Percentiles rank a stretch among this genome's conserved stretches.
These are phyloP conservation scores for Ericerus pela DNA, from an alignment of 1,140 invertebrate genomes.

Conservation along the genomic window DNA sequence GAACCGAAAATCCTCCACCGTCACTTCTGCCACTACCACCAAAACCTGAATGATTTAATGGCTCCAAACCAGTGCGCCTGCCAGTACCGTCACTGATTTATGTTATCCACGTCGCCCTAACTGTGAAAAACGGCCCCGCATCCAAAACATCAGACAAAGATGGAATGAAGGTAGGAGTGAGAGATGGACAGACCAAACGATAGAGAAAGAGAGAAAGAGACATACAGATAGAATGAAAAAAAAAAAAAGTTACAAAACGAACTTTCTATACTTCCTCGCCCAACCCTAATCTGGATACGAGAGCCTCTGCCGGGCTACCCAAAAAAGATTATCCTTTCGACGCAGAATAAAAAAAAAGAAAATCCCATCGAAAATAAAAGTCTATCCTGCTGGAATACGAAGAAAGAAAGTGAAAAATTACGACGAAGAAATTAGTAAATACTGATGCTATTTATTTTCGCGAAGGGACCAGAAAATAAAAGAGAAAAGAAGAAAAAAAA, in stretches of 20 bases:
- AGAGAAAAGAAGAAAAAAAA: too few relatives aligned
- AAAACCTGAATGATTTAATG: slow-evolving; percentile 10
- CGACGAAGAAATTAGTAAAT: slow-evolving; percentile 8
- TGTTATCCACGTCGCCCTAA: slow-evolving; percentile 9
- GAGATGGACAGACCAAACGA: too few relatives aligned
- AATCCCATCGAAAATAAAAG: too few relatives aligned
- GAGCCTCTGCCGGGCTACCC: background rate
- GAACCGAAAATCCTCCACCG: slow-evolving; percentile 10
- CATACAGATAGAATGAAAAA: too few relatives aligned
- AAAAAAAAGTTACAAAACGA: slow-evolving; percentile 9
- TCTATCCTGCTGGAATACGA: too few relatives aligned
- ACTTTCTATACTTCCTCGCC: slow-evolving; percentile 3
- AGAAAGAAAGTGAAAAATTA: too few relatives aligned
- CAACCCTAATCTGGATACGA: background rate
- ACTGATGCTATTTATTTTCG: background rate
- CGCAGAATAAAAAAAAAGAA: background rate
- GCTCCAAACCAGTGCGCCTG: slow-evolving; percentile 8
- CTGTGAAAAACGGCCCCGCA: slow-evolving; percentile 11
- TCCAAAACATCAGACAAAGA: slow-evolving; percentile 1
- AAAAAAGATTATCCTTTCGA: background rate
- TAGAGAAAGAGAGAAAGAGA: too few relatives aligned
- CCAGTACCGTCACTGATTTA: slow-evolving; percentile 7
- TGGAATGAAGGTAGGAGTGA: too few relatives aligned
- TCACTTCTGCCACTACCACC: slow-evolving; percentile 11
- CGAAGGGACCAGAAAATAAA: background rate